Evolutionary conservation across 2,888 invertebrate species (phyloP), one percentile per base, ranked within the genome.

Genomic region (Pristionchus mayeri): DNA sequence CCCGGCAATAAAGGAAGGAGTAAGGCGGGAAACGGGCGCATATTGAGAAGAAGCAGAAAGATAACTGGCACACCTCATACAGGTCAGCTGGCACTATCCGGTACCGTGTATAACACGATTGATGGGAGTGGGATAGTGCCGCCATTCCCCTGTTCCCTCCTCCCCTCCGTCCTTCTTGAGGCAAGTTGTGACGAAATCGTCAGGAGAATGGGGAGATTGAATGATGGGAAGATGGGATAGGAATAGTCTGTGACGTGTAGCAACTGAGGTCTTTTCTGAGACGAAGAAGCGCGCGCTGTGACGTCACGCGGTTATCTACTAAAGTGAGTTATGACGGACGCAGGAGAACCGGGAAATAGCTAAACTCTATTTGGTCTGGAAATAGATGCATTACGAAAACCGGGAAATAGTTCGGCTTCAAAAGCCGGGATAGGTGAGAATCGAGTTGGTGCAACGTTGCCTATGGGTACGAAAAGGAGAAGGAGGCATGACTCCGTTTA

Each of bases 101-200:
- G 71, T 44, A 71, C 71, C 71, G 13, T 40, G 71, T 71, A 71
- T 71, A 71, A 71, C 71, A 44, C 71, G 71, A 71, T 71, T 44
- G 7, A 71, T 44, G n/a, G 67, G 21, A 30, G n/a, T 30, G 6
- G 34, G 34, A 44, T 6, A 18, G 30, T 40, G 18, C 37, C 67
- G 37, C 67, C 21, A 4, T 54, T n/a, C 54, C 54, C 21, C 54
- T 21, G 4, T 21, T 11, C 67, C 67, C 63, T 34, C 16, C 16
- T 34, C 63, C 63, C 63, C 63, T 34, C 63, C 63, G 24, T 34
- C n/a, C 40, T 24, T 13, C 44, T 27, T 30, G 34, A 18, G 34
- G 63, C 30, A 37, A 63, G 44, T 34, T 63, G 71, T 44, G 71
- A 71, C 24, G 71, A 71, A 71, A 71, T 40, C 21, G 6, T 7